Evolutionary conservation across 2,797 vertebrate genomes (phyloP).

Genomic region (Clarias pachynema): DNA sequence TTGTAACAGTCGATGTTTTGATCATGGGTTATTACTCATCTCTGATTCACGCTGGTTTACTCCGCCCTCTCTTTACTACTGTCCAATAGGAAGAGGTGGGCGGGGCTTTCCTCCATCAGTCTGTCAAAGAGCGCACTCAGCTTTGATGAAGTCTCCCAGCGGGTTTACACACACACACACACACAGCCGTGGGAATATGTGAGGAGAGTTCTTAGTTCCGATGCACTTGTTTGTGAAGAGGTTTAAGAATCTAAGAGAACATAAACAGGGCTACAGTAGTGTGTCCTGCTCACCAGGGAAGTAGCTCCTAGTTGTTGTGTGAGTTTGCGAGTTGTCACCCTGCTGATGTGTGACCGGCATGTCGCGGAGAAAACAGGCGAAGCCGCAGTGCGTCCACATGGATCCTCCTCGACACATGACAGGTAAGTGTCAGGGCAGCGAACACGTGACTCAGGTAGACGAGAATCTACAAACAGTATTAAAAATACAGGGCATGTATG

Average conservation of each 20-base stretch:
- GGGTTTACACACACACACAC: neutral
- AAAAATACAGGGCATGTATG: neutral
- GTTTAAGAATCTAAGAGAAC: neutral
- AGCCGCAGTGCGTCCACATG: constrained; percentile 97
- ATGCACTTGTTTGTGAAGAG: neutral
- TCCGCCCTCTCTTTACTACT: neutral
- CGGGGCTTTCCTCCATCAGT: neutral
- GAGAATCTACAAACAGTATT: neutral
- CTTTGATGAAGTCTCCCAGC: constrained; percentile 10
- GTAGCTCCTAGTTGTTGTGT: neutral
- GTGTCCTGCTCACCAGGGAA: neutral
- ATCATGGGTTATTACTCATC: neutral
- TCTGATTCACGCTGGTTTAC: constrained; percentile 40
- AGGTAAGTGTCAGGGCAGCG: constrained; percentile 77
- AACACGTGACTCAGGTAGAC: neutral
- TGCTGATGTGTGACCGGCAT: constrained; percentile 81
- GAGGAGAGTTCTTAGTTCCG: neutral
- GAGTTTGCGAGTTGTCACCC: neutral
- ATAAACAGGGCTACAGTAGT: neutral
- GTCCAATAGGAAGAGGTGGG: constrained; percentile 28
- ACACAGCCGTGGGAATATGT: constrained; percentile 22
- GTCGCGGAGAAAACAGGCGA: constrained; percentile 99
- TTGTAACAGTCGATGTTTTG: neutral
- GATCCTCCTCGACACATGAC: constrained; percentile 87
- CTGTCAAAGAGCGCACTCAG: constrained; percentile 43